Evolutionary conservation across 1,140 invertebrate genomes (phyloP).

Genomic region (Elysia chlorotica): DNA sequence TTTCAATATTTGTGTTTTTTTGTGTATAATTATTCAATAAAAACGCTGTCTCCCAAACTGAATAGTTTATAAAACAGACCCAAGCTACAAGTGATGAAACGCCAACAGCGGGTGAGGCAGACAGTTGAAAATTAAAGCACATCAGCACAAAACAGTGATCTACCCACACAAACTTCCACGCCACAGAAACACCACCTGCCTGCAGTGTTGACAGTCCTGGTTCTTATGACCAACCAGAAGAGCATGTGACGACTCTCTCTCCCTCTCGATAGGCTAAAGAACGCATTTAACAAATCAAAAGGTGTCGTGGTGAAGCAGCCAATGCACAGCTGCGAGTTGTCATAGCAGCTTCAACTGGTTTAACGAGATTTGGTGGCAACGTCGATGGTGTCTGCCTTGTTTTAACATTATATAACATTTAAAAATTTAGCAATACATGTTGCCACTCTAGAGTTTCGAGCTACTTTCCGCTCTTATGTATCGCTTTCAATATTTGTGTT

Average conservation of each 20-base stretch:
- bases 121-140: background rate
- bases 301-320: slow-evolving; percentile 1
- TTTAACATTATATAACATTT: too few species aligned
- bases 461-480: too few species aligned
- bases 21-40: too few species aligned
- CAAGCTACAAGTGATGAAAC: slow-evolving; percentile 7
- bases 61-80: background rate
- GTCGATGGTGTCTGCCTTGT: too few species aligned
- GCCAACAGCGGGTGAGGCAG: background rate
- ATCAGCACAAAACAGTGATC: slow-evolving; percentile 2
- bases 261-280: background rate
- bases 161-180: background rate
- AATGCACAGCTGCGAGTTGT: too few species aligned
- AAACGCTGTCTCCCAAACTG: background rate
- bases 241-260: slow-evolving; percentile 1
- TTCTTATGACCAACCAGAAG: background rate
- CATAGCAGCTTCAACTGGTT: too few species aligned
- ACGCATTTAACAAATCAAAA: slow-evolving; percentile 6
- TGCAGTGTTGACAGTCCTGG: slow-evolving; percentile 6
- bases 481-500: too few species aligned
- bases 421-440: too few species aligned
- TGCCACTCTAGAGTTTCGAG: too few species aligned
- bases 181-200: background rate
- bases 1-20: too few species aligned
- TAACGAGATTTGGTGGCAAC: too few species aligned